Base-by-base conservation (phyloP, 2,888 invertebrate genomes). In the Gari tellinella region DNA sequence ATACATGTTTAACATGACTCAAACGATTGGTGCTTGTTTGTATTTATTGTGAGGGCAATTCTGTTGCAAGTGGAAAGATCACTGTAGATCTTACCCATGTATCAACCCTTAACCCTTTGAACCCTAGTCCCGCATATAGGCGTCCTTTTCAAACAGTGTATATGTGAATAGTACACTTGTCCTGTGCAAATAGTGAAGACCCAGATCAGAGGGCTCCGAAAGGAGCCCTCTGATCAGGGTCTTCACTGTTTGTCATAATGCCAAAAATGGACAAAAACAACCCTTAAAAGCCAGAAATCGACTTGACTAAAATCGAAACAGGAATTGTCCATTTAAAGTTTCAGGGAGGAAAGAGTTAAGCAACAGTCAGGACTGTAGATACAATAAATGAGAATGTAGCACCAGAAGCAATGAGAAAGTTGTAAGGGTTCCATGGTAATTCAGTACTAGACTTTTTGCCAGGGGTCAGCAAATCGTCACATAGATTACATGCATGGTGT, bases 401-500 rank as follows among this genome's bases (percentile, higher is more conserved):
- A 10, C 14, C 38, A 38, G 38, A 21, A 45, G 31, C 57, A 46
- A 58, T 26, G 37, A 58, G 17, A 58, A 58, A 7, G 43, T 58
- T 46, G 31, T 58, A 56, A 56, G 58, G 58, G 26, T 8, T 60
- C 48, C 38, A 12, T 48, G 48, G 60, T 37, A 37, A 49, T 37
- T 37, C 49, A 25, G 49, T 49, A 48, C 37, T 60, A 21, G 7
- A n/a, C 1, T 60, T 49, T 49, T 45, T 48, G 40, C 60, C 60
- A 49, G 49, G 40, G 8, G 31, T 52, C n/a, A 52, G 37, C 46
- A 58, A 5, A 49, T 19, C 38, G 19, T 12, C 12, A 23, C n/a
- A 17, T 52, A n/a, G 52, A 37, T 17, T 52, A 52, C 17, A 52
- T 64, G 64, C 64, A 64, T 49, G 64, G 64, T n/a, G n/a, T 38